Conservation (phyloP, 1,140 invertebrate species). For the Drosophila chauvacae region DNA sequence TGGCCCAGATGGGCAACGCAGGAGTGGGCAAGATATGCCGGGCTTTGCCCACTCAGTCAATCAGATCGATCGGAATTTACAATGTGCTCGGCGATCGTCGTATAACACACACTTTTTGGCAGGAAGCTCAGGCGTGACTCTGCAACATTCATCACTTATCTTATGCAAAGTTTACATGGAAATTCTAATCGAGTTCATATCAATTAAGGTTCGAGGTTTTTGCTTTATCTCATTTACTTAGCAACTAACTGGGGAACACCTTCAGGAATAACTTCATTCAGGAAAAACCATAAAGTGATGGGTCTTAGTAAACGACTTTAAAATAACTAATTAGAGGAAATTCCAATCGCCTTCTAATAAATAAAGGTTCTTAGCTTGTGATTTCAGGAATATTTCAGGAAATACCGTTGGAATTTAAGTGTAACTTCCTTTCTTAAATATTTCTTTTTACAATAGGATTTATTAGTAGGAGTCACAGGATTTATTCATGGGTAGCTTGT, state of each 20-base stretch:
- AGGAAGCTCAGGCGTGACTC: conserved; percentile 8
- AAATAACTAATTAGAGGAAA: not conserved
- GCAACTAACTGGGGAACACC: not conserved
- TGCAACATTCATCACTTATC: not conserved
- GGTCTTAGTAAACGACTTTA: not conserved
- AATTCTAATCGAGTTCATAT: not conserved
- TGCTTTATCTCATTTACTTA: not conserved
- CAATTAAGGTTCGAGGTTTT: not conserved
- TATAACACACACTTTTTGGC: conserved; percentile 6
- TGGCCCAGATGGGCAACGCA: conserved; percentile 3
- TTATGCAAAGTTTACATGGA: conserved; percentile 1
- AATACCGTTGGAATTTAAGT: not conserved
- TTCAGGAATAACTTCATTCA: not conserved
- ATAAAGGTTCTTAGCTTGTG: not conserved
- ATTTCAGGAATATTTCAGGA: not conserved
- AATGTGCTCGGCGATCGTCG: conserved; percentile 5
- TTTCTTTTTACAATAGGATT: not conserved
- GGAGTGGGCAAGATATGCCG: conserved; percentile 17
- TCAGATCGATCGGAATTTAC: conserved; percentile 20
- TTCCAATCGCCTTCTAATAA: not conserved
- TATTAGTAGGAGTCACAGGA: not conserved
- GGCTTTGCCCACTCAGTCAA: conserved; percentile 19
- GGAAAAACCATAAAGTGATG: not conserved
- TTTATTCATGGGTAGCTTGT: not conserved
- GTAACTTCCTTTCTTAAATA: not conserved